These are phyloP conservation scores for Nasonovia ribisnigri DNA, from an alignment of 2,888 invertebrate genomes.

Conservation along the genomic window DNA sequence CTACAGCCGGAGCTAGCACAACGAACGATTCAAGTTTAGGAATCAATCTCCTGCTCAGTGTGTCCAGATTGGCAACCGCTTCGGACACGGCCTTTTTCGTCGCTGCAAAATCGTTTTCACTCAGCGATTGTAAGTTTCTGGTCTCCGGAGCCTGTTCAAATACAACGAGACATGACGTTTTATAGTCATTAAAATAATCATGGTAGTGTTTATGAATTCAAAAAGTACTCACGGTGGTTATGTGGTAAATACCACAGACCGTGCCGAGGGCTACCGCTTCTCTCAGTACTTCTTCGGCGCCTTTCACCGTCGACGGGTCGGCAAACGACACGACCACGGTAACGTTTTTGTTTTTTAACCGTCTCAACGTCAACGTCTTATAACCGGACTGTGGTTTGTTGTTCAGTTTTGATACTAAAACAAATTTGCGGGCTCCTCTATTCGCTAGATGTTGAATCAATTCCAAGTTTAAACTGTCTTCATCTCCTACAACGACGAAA, in stretches of 20 bases:
- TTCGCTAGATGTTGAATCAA: slow-evolving; percentile 56
- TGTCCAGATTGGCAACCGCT: slow-evolving; percentile 59
- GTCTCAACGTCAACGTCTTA: slow-evolving; percentile 47
- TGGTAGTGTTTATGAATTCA: background rate
- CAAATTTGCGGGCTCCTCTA: slow-evolving; percentile 64
- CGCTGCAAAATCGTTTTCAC: slow-evolving; percentile 52
- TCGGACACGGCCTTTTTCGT: slow-evolving; percentile 60
- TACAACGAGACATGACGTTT: background rate
- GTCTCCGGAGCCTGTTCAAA: slow-evolving; percentile 48
- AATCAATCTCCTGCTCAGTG: slow-evolving; percentile 60
- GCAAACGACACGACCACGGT: slow-evolving; percentile 43
- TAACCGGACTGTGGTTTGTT: slow-evolving; percentile 58
- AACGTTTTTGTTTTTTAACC: slow-evolving; percentile 58
- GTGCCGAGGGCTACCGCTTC: slow-evolving; percentile 58
- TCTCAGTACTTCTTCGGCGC: slow-evolving; percentile 58
- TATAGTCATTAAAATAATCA: background rate
- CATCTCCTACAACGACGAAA: slow-evolving; percentile 50
- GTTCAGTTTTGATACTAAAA: slow-evolving; percentile 58
- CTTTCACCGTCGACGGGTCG: slow-evolving; percentile 34
- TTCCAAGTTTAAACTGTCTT: slow-evolving; percentile 57
- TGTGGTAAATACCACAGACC: slow-evolving; percentile 63
- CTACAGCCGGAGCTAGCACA: slow-evolving; percentile 36
- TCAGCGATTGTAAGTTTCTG: slow-evolving; percentile 28
- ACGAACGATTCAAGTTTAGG: slow-evolving; percentile 64
- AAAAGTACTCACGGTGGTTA: slow-evolving; percentile 55